Conservation (phyloP, 92 coral and sea anemone genomes). For the Blastomussa wellsi region DNA sequence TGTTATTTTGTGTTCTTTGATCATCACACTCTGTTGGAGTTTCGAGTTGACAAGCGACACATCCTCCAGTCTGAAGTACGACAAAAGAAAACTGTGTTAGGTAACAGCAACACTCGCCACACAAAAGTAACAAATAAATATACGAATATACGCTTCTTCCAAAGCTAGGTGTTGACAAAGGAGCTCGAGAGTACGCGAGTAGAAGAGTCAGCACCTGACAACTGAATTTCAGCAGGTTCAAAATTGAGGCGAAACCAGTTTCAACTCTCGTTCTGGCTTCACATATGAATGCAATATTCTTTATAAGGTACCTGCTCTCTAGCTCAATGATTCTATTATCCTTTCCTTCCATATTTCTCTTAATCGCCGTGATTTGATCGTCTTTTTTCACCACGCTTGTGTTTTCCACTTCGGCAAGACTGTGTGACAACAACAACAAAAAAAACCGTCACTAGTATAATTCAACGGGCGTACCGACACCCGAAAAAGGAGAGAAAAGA, state of each 20-base stretch:
- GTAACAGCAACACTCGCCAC: neutral
- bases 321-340: conserved; percentile 90
- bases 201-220: neutral
- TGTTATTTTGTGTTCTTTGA: conserved; percentile 84
- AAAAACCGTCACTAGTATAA: neutral
- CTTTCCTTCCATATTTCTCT: conserved; percentile 73
- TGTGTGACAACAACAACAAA: neutral
- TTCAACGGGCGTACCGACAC: neutral
- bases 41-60: conserved; percentile 74
- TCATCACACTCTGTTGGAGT: conserved; percentile 72
- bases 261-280: neutral
- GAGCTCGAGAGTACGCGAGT: neutral
- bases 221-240: neutral
- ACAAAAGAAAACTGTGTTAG: neutral
- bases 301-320: conserved; percentile 75
- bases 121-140: neutral
- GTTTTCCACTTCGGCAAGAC: conserved; percentile 81
- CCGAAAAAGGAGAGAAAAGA: no score
- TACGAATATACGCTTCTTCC: neutral
- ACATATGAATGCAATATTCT: neutral
- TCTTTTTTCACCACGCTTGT: conserved; percentile 71
- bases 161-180: no score
- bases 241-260: neutral
- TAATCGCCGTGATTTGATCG: conserved; percentile 64
- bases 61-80: conserved; percentile 80